Percentiles rank a stretch among this genome's conserved stretches.
phyloP scores from a whole-genome alignment of 53 echinoderm and acorn worm genomes.

The Hippasteria phrygiana region DNA sequence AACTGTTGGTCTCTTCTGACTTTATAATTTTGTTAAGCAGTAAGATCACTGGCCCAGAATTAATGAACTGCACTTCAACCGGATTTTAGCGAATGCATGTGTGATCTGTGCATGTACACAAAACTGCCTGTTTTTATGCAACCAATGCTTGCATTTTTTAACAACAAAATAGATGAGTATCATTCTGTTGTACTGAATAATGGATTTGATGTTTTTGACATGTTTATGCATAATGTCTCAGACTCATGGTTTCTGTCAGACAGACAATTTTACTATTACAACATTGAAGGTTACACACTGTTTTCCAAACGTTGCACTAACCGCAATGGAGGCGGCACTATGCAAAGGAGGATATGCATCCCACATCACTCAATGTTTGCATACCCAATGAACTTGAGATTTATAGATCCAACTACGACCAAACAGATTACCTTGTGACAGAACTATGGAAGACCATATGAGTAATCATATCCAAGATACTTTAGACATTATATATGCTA shows the following conservation, averaged over 20 bases:
- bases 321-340: slow-evolving; percentile 9
- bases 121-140: slow-evolving; percentile 40
- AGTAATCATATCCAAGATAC: neutral
- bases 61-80: too few species aligned
- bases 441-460: neutral
- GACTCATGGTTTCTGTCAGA: slow-evolving; percentile 25
- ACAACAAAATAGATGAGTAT: slow-evolving; percentile 3
- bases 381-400: neutral
- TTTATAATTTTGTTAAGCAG: too few species aligned
- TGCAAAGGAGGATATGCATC: neutral
- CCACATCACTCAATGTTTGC: neutral
- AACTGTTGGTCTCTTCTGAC: too few species aligned
- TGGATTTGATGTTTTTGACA: neutral
- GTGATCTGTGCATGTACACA: too few species aligned
- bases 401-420: slow-evolving; percentile 3
- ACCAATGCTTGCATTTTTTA: neutral
- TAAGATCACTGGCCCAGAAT: too few species aligned
- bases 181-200: neutral
- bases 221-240: too few species aligned
- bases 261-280: neutral
- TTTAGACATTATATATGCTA: neutral
- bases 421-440: neutral
- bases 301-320: slow-evolving; percentile 6
- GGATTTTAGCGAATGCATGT: too few species aligned
- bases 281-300: slow-evolving; percentile 27